Conservation (phyloP, 2,888 invertebrate genomes). For the Agonopterix alstromeriana region DNA sequence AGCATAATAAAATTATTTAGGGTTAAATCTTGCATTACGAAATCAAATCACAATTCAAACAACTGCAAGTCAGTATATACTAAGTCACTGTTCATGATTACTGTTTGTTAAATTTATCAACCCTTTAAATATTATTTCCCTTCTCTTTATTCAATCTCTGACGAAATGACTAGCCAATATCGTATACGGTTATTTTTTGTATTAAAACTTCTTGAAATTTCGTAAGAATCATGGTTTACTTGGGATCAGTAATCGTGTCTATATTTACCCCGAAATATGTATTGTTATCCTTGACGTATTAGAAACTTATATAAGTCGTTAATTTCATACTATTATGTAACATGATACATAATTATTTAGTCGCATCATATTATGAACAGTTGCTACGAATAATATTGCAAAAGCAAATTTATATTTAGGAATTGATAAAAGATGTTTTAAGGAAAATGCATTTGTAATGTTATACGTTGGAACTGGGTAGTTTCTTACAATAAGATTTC, state of each 20-base stretch:
- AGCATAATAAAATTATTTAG: no score
- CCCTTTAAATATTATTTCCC: no score
- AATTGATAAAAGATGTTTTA: neutral
- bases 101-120: conserved; percentile 7
- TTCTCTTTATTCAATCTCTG: no score
- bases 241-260: conserved; percentile 7
- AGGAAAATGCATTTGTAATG: conserved; percentile 8
- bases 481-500: neutral
- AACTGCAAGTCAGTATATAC: no score
- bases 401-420: conserved; percentile 6
- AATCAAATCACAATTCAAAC: no score
- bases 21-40: no score
- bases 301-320: conserved; percentile 1
- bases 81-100: conserved; percentile 5
- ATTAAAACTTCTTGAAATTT: no score
- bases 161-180: no score
- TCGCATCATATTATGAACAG: neutral
- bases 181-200: no score
- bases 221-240: neutral
- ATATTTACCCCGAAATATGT: neutral
- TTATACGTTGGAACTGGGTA: conserved; percentile 12
- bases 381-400: conserved; percentile 12
- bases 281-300: conserved; percentile 1
- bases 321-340: neutral
- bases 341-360: neutral